phyloP scores from a whole-genome alignment of 2,797 vertebrate species.

The Cyclopterus lumpus region DNA sequence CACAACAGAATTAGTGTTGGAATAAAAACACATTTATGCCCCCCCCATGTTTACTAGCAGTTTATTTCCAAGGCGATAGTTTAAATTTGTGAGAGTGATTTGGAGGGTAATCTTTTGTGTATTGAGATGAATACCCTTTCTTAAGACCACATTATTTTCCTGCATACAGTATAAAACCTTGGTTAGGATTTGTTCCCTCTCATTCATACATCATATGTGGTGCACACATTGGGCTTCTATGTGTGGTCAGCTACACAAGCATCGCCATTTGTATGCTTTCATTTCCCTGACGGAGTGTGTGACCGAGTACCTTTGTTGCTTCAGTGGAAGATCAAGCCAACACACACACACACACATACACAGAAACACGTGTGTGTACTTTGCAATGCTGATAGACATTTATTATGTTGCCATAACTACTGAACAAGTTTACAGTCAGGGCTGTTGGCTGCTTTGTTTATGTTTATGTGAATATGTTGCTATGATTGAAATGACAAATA shows the following conservation, averaged over 20 bases:
- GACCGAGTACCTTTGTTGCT: slow-evolving; percentile 18
- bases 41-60: slow-evolving; percentile 65
- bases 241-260: slow-evolving; percentile 30
- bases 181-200: slow-evolving; percentile 11
- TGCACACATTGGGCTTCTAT: slow-evolving; percentile 23
- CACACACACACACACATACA: slow-evolving; percentile 9
- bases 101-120: slow-evolving; percentile 53
- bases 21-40: slow-evolving; percentile 68
- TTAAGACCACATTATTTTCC: slow-evolving; percentile 45
- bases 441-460: slow-evolving; percentile 12
- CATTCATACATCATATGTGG: slow-evolving; percentile 25
- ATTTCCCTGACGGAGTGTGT: slow-evolving; percentile 18
- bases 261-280: slow-evolving; percentile 32
- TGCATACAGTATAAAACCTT: slow-evolving; percentile 35
- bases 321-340: slow-evolving; percentile 7
- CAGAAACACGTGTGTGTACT: not conserved
- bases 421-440: not conserved
- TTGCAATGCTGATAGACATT: slow-evolving; percentile 4
- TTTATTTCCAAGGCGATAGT: slow-evolving; percentile 60
- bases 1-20: slow-evolving; percentile 71
- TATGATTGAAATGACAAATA: not conserved
- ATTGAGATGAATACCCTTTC: slow-evolving; percentile 53
- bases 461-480: not conserved
- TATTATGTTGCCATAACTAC: slow-evolving; percentile 19
- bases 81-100: slow-evolving; percentile 61